These are phyloP conservation scores for Aphelinus certus DNA, from an alignment of 1,140 invertebrate species.

Conservation along the genomic window DNA sequence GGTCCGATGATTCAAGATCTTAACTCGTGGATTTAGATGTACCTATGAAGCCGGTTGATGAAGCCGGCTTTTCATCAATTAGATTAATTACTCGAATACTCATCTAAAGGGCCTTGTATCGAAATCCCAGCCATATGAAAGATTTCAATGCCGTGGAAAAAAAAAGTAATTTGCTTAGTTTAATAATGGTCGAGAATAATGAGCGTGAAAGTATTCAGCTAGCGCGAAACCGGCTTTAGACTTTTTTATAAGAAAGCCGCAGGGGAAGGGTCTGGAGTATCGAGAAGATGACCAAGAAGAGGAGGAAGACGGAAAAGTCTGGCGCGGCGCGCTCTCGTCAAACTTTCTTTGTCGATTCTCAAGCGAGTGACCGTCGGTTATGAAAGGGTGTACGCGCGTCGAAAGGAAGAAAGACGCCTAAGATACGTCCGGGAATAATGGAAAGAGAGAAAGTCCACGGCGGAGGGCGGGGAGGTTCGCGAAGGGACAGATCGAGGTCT, in stretches of 20 bases:
- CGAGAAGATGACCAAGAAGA: too few species aligned
- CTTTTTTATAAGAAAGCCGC: neutral
- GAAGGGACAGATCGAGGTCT: constrained; percentile 60
- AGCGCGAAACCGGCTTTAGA: neutral
- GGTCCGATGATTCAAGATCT: too few species aligned
- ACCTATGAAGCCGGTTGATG: too few species aligned
- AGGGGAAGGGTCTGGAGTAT: neutral
- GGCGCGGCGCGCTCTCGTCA: neutral
- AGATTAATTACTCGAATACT: too few species aligned
- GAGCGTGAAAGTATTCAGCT: neutral
- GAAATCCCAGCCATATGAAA: neutral
- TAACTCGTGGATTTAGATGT: too few species aligned
- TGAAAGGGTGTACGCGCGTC: constrained; percentile 19
- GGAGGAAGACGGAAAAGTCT: too few species aligned
- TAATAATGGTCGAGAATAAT: constrained; percentile 22
- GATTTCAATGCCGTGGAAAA: neutral
- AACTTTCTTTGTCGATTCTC: constrained; percentile 29
- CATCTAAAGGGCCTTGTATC: too few species aligned
- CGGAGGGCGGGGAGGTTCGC: neutral
- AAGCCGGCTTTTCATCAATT: too few species aligned
- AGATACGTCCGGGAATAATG: constrained; percentile 38
- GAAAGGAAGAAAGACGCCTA: constrained; percentile 10
- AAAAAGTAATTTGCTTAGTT: constrained; percentile 1
- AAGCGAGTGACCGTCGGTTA: constrained; percentile 28
- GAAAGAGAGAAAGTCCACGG: constrained; percentile 5